phyloP scores from a whole-genome alignment of 2,888 invertebrate species.

The Acleris laterana region DNA sequence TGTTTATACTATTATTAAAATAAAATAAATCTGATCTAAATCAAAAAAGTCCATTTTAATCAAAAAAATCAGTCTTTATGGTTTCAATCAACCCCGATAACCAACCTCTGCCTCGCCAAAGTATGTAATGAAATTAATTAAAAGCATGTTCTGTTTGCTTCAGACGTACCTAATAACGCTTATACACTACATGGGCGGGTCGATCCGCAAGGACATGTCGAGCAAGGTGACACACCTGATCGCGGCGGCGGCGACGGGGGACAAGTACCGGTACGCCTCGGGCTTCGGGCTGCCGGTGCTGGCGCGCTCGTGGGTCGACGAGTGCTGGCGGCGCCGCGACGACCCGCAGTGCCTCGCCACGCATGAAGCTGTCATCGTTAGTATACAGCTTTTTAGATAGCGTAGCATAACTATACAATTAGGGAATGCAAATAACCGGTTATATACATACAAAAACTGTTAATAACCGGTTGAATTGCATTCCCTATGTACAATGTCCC shows the following conservation, averaged over 20 bases:
- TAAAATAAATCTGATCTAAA: too few species aligned
- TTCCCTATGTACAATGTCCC: too few species aligned
- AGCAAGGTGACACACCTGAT: conserved; percentile 96
- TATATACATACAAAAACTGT: too few species aligned
- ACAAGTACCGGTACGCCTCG: conserved; percentile 97
- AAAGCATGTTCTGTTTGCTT: conserved; percentile 43
- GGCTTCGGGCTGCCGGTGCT: conserved; percentile 95
- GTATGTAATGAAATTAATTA: background rate
- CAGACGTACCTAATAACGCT: conserved; percentile 94
- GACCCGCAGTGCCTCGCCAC: conserved; percentile 88
- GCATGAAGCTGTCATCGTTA: conserved; percentile 87
- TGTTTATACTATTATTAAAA: too few species aligned
- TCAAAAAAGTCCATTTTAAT: too few species aligned
- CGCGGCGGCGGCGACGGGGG: conserved; percentile 94
- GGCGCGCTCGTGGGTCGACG: conserved; percentile 93
- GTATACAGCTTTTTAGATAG: conserved; percentile 44
- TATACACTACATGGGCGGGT: conserved; percentile 98
- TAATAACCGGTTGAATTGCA: too few species aligned
- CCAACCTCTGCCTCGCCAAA: background rate
- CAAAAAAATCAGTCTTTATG: too few species aligned
- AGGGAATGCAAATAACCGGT: too few species aligned
- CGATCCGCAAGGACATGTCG: conserved; percentile 95
- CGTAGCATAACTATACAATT: too few species aligned
- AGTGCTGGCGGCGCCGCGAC: conserved; percentile 93
- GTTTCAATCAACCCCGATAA: too few species aligned